Evolutionary conservation across 2,888 invertebrate genomes (phyloP).

Genomic region (Sycophila texana): DNA sequence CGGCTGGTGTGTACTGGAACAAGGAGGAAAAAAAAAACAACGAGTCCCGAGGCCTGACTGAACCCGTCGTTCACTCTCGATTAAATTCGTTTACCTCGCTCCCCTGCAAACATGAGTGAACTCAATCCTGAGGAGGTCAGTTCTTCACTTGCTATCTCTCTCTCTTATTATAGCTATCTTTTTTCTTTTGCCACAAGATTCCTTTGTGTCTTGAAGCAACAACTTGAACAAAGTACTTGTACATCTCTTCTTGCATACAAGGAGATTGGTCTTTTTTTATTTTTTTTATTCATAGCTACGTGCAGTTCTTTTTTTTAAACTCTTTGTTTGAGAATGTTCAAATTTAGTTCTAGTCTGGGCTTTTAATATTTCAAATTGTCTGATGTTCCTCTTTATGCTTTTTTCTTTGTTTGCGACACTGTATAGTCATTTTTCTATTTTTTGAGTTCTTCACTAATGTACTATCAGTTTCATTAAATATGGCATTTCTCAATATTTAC

Average conservation of each 20-base stretch:
- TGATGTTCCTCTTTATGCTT: neutral
- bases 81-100: neutral
- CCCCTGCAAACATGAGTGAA: slow-evolving; percentile 50
- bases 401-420: slow-evolving; percentile 36
- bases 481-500: slow-evolving; percentile 54
- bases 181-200: neutral
- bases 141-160: neutral
- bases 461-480: neutral
- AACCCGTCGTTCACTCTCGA: too few relatives aligned
- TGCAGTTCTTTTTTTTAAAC: too few relatives aligned
- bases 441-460: neutral
- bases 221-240: too few relatives aligned
- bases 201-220: neutral
- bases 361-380: too few relatives aligned
- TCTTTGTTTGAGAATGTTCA: slow-evolving; percentile 14
- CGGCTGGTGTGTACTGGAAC: neutral
- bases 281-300: neutral
- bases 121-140: slow-evolving; percentile 55
- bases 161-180: neutral
- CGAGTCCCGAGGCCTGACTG: too few relatives aligned
- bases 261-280: neutral
- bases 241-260: too few relatives aligned
- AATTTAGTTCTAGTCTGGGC: too few relatives aligned
- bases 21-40: too few relatives aligned
- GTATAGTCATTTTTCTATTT: slow-evolving; percentile 42